Percentiles rank a stretch among this genome's conserved stretches.
Conservation (phyloP, 1,140 invertebrate genomes). For the Cydia pomonella region DNA sequence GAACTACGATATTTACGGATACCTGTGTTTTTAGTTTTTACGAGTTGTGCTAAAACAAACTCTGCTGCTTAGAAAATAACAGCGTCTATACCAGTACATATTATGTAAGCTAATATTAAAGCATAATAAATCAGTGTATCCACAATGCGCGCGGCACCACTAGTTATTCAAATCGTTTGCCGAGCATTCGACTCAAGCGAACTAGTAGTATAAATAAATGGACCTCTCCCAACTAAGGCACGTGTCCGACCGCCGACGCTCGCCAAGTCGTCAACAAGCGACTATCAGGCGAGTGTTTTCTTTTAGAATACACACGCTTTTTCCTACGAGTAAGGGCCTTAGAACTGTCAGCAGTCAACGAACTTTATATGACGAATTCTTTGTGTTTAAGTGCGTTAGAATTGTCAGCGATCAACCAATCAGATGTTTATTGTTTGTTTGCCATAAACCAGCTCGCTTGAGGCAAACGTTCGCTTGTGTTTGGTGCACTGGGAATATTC, state of each 20-base stretch:
- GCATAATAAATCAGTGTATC: slow-evolving; percentile 14
- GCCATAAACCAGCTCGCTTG: background rate
- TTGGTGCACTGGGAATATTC: background rate
- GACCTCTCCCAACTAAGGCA: no score
- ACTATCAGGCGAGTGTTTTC: no score
- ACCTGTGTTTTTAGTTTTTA: slow-evolving; percentile 3
- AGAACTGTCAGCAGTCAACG: no score
- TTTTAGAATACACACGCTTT: no score
- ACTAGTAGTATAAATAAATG: background rate
- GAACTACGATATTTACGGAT: background rate
- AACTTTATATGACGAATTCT: no score
- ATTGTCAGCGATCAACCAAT: no score
- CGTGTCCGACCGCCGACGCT: no score
- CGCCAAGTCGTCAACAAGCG: no score
- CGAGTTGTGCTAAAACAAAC: background rate
- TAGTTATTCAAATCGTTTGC: background rate
- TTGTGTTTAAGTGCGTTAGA: no score
- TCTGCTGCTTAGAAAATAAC: background rate
- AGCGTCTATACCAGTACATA: background rate
- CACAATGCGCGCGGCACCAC: slow-evolving; percentile 10
- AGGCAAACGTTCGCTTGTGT: background rate
- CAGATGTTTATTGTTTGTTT: no score
- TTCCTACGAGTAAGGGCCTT: no score
- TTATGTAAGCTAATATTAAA: background rate
- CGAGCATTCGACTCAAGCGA: background rate